Conservation (phyloP, 2,888 invertebrate species). For the Hesperia comma region DNA sequence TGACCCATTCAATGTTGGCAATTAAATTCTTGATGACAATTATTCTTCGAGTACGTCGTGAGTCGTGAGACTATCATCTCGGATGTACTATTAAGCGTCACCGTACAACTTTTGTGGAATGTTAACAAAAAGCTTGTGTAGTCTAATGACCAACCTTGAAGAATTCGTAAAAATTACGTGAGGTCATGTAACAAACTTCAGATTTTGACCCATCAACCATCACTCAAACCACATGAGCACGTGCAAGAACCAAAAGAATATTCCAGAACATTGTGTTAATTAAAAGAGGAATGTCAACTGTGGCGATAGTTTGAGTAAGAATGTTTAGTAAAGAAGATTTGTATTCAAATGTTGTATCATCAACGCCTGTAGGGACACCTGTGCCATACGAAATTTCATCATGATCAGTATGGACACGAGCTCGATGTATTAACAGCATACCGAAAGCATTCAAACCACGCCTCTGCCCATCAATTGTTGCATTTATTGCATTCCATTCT, state of each 20-base stretch:
- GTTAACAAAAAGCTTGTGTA: neutral
- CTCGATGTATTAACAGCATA: conserved; percentile 26
- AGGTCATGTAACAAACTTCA: neutral
- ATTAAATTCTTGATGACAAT: conserved; percentile 10
- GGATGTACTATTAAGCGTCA: neutral
- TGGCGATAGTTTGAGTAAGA: neutral
- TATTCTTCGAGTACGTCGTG: neutral
- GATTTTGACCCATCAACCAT: neutral
- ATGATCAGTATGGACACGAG: conserved; percentile 22
- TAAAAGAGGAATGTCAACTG: conserved; percentile 13
- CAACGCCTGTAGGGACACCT: conserved; percentile 37
- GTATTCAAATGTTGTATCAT: conserved; percentile 37
- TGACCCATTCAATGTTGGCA: neutral
- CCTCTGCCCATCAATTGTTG: conserved; percentile 61
- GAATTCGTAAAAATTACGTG: neutral
- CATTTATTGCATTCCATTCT: conserved; percentile 68
- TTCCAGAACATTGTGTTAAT: neutral
- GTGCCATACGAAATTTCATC: conserved; percentile 38
- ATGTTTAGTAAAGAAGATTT: conserved; percentile 24
- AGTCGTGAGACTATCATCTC: conserved; percentile 2
- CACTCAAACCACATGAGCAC: neutral
- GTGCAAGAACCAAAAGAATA: no score
- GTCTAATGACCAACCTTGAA: neutral
- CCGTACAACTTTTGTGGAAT: neutral
- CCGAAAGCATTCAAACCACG: conserved; percentile 58